A percentile compares a stretch with the other conserved stretches of the same genome.
Evolutionary conservation across 2,113 vertebrate genomes (phyloP).

Genomic region (Crotalus helleri): DNA sequence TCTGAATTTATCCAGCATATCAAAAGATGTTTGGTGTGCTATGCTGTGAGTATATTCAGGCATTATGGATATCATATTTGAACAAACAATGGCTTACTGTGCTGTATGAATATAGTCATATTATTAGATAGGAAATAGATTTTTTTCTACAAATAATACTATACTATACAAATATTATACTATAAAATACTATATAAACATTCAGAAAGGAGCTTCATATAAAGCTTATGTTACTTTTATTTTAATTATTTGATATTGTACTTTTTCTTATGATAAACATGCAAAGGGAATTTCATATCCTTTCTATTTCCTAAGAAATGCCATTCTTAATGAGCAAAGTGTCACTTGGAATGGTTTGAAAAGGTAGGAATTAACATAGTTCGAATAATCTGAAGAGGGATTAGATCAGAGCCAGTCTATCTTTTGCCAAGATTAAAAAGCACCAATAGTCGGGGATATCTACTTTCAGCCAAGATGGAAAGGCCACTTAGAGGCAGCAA

Average conservation of each 20-base stretch:
- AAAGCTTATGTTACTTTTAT: neutral
- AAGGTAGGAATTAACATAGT: conserved; percentile 10
- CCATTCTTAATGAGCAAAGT: neutral
- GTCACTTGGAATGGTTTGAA: conserved; percentile 26
- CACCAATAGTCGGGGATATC: neutral
- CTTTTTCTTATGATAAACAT: neutral
- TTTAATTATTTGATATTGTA: neutral
- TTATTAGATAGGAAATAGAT: neutral
- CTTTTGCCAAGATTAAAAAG: neutral
- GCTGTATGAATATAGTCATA: neutral
- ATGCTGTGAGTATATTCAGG: neutral
- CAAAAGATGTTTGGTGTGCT: neutral
- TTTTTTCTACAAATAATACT: neutral
- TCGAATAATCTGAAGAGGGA: neutral
- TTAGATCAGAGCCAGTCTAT: neutral
- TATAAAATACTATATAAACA: neutral
- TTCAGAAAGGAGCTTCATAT: neutral
- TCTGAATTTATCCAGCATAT: neutral
- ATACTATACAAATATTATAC: no score
- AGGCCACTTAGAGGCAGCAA: neutral
- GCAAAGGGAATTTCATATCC: neutral
- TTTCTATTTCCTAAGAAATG: neutral
- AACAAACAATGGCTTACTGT: neutral
- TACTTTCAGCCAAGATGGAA: neutral
- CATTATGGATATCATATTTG: neutral